Evolutionary conservation across 2,113 vertebrate species (phyloP), one percentile per base, ranked within the genome.

Genomic region (Madoqua kirkii): DNA sequence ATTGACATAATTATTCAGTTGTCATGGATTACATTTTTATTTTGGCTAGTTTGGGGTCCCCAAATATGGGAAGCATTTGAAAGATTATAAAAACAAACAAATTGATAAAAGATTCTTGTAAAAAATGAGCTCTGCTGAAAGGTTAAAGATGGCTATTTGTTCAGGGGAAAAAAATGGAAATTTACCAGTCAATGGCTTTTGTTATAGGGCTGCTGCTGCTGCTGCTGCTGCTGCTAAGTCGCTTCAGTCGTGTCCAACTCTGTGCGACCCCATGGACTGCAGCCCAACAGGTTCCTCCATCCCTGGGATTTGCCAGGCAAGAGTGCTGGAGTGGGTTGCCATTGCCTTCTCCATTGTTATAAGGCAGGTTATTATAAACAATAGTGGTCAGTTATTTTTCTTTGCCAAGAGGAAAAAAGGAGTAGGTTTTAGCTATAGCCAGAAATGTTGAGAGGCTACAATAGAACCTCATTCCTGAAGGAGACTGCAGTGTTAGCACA

Each of bases 111-210:
- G n/a, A 6, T 9, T 52, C 19, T 23, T 40, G 21, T n/a, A 67
- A 96, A 84, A 91, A 97, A 52, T 62, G 54, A 52, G n/a, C 45
- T 88, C 97, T 95, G 40, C 17, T 40, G 59, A 86, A 96, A 55
- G 27, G 16, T 33, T 67, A n/a, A 60, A 89, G 74, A 93, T 83
- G 21, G 17, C 8, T 52, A n/a, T 90, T 89, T 87, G 15, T 40
- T 87, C 76, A 91, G 87, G 85, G 25, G 43, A 64, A 89, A 90
- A 67, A 81, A 88, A 55, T n/a, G 21, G 52, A 95, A 82, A 52
- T 88, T 85, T 88, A 93, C 64, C 50, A 79, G 54, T 45, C 40
- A 91, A 71, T 67, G 74, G 16, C 5, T 95, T 85, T 86, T 79
- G 82, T 83, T 87, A 85, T 62, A 67, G 36, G 57, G 79, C 57